Evolutionary conservation across 1,140 invertebrate genomes (phyloP).

Genomic region (Heliconius congener): DNA sequence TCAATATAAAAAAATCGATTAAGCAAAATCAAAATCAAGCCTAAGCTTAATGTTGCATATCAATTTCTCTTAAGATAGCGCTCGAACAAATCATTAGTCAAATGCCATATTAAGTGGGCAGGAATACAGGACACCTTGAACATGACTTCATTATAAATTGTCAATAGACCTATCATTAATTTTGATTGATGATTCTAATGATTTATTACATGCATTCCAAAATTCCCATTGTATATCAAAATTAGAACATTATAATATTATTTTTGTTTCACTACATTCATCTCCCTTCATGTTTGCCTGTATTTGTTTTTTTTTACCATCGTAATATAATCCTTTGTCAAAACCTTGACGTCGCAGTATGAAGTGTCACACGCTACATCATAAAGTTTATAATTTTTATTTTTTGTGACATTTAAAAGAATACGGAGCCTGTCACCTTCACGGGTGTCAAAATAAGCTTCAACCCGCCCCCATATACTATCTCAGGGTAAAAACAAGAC

Average conservation of each 20-base stretch:
- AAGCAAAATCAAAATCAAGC: not conserved
- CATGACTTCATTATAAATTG: conserved; percentile 40
- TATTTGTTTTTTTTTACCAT: not conserved
- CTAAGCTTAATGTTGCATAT: not conserved
- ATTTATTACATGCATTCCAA: conserved; percentile 41
- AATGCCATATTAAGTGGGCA: conserved; percentile 30
- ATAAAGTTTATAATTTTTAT: no score
- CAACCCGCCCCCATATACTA: not conserved
- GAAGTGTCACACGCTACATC: no score
- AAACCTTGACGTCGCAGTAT: conserved; percentile 29
- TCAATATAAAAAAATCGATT: not conserved
- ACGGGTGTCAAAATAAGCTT: conserved; percentile 24
- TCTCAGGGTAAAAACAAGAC: conserved; percentile 58
- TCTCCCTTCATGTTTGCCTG: not conserved
- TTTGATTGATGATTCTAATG: conserved; percentile 42
- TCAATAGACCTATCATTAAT: conserved; percentile 26
- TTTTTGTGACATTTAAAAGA: no score
- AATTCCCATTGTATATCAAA: not conserved
- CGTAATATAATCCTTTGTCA: not conserved
- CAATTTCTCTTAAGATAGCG: conserved; percentile 15
- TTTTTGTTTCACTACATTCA: not conserved
- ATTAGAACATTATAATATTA: not conserved
- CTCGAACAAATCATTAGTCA: conserved; percentile 26
- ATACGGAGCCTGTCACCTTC: conserved; percentile 32
- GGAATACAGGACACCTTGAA: conserved; percentile 39